Conservation (phyloP, 2,113 vertebrate species). For the Lagopus muta region DNA sequence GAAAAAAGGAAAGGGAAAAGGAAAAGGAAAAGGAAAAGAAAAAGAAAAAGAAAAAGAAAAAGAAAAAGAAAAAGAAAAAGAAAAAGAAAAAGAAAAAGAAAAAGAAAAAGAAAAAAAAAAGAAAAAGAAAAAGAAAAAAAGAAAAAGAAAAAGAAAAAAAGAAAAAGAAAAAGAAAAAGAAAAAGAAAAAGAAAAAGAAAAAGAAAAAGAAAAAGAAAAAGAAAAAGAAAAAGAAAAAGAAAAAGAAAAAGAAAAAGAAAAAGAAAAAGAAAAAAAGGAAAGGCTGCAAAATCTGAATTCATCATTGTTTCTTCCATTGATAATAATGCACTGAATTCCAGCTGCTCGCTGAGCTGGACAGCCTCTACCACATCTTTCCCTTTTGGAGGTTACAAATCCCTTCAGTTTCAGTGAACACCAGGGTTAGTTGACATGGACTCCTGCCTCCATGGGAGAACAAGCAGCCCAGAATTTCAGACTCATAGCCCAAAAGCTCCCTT, state of each 20-base stretch:
- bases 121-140: neutral
- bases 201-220: neutral
- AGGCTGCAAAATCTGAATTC: neutral
- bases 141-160: neutral
- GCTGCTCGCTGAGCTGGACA: neutral
- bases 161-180: neutral
- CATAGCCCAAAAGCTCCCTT: neutral
- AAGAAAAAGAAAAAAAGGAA: neutral
- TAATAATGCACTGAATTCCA: neutral
- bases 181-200: neutral
- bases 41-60: no score
- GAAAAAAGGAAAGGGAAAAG: neutral
- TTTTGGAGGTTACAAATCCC: neutral
- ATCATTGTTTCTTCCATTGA: neutral
- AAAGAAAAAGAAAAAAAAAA: neutral
- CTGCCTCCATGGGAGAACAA: neutral
- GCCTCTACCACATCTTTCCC: neutral
- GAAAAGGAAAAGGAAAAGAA: neutral
- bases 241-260: neutral
- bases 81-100: neutral
- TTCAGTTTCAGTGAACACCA: neutral
- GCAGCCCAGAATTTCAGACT: neutral
- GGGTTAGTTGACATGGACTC: neutral
- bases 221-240: neutral
- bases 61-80: no score